A percentile compares a stretch with the other conserved stretches of the same genome.
Conservation (phyloP, 2,797 vertebrate species). For the Helarctos malayanus region DNA sequence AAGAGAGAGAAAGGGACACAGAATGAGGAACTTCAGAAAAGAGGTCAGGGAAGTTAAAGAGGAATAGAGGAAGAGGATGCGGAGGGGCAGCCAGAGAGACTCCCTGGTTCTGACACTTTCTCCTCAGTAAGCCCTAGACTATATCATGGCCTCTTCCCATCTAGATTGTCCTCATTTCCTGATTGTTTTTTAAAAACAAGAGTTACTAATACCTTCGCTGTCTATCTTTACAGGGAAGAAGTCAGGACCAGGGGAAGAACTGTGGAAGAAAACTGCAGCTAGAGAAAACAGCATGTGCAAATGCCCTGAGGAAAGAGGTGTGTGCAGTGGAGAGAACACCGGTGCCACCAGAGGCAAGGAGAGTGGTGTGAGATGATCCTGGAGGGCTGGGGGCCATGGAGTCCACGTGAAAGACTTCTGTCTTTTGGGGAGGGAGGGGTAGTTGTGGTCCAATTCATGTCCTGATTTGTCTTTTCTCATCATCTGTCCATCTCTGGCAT, state of each 20-base stretch:
- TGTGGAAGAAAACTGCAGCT: background rate
- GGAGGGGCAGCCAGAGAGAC: background rate
- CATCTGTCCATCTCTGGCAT: background rate
- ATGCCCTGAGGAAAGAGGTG: background rate
- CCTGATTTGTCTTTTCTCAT: background rate
- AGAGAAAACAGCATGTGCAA: background rate
- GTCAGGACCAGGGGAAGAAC: background rate
- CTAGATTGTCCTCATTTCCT: background rate
- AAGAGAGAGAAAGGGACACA: background rate
- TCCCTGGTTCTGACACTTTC: background rate
- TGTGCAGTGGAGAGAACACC: background rate
- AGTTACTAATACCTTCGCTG: background rate
- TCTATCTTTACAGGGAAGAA: background rate
- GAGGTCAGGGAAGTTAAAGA: background rate
- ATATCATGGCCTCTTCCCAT: background rate
- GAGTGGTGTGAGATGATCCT: background rate
- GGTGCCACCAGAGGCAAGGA: background rate
- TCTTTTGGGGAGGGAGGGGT: background rate
- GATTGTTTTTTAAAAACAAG: background rate
- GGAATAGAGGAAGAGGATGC: background rate
- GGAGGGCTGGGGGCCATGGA: background rate
- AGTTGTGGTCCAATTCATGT: background rate
- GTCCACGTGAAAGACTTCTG: background rate
- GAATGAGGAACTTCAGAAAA: background rate
- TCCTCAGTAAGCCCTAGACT: background rate